Evolutionary conservation across 1,140 invertebrate species (phyloP).

Genomic region (Sesamia nonagrioides): DNA sequence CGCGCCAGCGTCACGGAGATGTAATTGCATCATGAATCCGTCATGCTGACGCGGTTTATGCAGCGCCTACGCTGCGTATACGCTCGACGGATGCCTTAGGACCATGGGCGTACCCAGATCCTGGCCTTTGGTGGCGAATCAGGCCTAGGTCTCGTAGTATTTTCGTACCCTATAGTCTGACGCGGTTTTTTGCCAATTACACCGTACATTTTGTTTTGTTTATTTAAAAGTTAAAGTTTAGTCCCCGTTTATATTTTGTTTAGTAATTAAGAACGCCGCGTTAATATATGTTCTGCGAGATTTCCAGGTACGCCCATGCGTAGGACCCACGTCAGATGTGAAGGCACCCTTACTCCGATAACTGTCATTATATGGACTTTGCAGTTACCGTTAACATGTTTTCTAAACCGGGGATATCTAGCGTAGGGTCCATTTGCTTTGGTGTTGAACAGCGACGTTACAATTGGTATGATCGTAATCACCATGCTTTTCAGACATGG

Average conservation of each 20-base stretch:
- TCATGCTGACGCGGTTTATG: not conserved
- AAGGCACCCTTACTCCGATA: not conserved
- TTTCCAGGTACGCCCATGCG: too few relatives aligned
- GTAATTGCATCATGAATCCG: not conserved
- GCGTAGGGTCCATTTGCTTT: not conserved
- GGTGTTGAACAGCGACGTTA: not conserved
- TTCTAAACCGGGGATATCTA: not conserved
- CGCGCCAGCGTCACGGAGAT: not conserved
- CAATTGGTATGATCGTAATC: not conserved
- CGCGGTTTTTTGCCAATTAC: too few relatives aligned
- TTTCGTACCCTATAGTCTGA: too few relatives aligned
- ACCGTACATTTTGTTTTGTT: too few relatives aligned
- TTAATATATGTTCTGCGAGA: too few relatives aligned
- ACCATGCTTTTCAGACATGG: not conserved
- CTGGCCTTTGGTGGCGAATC: too few relatives aligned
- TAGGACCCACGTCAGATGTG: not conserved
- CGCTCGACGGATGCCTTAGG: not conserved
- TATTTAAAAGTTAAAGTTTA: too few relatives aligned
- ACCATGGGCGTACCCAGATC: too few relatives aligned
- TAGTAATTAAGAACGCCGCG: too few relatives aligned
- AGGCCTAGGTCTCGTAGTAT: too few relatives aligned
- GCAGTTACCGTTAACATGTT: not conserved
- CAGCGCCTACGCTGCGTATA: not conserved
- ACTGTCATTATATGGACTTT: not conserved
- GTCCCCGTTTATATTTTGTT: too few relatives aligned